A percentile compares a stretch with the other conserved stretches of the same genome.
phyloP scores from a whole-genome alignment of 2,888 invertebrate species.

The Mystacides longicornis region DNA sequence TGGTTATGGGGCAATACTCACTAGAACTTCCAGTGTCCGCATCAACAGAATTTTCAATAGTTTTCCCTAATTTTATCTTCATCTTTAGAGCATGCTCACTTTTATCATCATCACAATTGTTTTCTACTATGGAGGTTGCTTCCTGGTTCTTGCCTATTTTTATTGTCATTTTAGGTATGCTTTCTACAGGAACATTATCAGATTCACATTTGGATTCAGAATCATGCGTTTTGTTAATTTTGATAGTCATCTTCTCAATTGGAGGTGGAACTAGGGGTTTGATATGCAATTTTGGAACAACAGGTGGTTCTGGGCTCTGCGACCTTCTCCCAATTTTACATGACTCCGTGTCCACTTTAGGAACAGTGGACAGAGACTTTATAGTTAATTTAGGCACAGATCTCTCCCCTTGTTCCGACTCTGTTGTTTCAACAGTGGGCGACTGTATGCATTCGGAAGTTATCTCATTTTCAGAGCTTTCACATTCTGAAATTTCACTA shows the following conservation, averaged over 20 bases:
- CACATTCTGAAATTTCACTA: slow-evolving; percentile 49
- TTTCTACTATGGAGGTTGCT: slow-evolving; percentile 14
- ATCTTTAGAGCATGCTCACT: slow-evolving; percentile 42
- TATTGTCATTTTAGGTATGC: slow-evolving; percentile 38
- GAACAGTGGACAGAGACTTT: slow-evolving; percentile 25
- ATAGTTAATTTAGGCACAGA: slow-evolving; percentile 34
- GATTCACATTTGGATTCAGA: slow-evolving; percentile 27
- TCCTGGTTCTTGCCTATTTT: slow-evolving; percentile 33
- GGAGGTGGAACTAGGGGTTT: slow-evolving; percentile 28
- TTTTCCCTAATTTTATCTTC: slow-evolving; percentile 44
- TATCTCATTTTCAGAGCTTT: slow-evolving; percentile 49
- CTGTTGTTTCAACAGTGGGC: slow-evolving; percentile 37
- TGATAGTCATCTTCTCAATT: slow-evolving; percentile 29
- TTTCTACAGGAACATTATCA: slow-evolving; percentile 23
- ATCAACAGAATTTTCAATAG: slow-evolving; percentile 33
- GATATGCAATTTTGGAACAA: slow-evolving; percentile 29
- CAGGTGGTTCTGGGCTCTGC: slow-evolving; percentile 1
- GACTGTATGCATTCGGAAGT: slow-evolving; percentile 43
- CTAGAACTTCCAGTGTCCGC: slow-evolving; percentile 41
- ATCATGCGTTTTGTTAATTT: slow-evolving; percentile 26
- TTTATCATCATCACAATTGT: slow-evolving; percentile 18
- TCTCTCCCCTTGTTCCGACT: slow-evolving; percentile 10
- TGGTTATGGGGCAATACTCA: slow-evolving; percentile 40
- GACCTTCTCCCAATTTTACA: slow-evolving; percentile 30
- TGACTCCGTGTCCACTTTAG: slow-evolving; percentile 26